phyloP scores from a whole-genome alignment of 2,797 vertebrate species.

The Ambastaia sidthimunki region DNA sequence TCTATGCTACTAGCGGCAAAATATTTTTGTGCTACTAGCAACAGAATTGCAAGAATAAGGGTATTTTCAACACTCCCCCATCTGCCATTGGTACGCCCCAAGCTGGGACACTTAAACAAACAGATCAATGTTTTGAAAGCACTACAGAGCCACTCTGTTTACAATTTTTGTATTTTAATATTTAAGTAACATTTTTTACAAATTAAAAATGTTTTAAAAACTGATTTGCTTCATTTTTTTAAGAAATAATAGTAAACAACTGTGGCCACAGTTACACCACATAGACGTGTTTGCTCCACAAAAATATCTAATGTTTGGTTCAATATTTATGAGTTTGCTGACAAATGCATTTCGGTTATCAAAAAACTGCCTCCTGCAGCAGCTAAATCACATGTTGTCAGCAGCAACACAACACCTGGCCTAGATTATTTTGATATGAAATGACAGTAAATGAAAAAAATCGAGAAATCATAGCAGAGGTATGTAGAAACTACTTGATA shows the following conservation, averaged over 20 bases:
- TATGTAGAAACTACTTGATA: slow-evolving; percentile 33
- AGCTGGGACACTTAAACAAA: background rate
- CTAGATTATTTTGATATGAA: slow-evolving; percentile 35
- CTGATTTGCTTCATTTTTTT: no score
- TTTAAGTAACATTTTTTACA: background rate
- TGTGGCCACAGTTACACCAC: background rate
- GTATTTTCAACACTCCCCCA: background rate
- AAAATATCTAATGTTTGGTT: background rate
- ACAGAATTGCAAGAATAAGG: background rate
- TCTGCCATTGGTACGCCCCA: background rate
- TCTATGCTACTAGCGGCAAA: background rate
- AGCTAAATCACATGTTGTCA: slow-evolving; percentile 19
- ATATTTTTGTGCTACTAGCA: background rate
- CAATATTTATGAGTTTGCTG: background rate
- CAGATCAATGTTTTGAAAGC: background rate
- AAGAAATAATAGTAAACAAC: no score
- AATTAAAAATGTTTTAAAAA: no score
- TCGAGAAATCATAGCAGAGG: slow-evolving; percentile 16
- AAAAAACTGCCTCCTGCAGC: slow-evolving; percentile 1
- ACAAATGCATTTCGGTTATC: slow-evolving; percentile 13
- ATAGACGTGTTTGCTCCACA: background rate
- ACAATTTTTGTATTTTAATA: background rate
- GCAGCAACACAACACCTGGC: slow-evolving; percentile 29
- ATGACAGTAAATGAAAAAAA: slow-evolving; percentile 24
- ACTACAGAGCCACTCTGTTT: background rate